Conservation (phyloP, 2,888 invertebrate genomes). For the Candidula unifasciata region DNA sequence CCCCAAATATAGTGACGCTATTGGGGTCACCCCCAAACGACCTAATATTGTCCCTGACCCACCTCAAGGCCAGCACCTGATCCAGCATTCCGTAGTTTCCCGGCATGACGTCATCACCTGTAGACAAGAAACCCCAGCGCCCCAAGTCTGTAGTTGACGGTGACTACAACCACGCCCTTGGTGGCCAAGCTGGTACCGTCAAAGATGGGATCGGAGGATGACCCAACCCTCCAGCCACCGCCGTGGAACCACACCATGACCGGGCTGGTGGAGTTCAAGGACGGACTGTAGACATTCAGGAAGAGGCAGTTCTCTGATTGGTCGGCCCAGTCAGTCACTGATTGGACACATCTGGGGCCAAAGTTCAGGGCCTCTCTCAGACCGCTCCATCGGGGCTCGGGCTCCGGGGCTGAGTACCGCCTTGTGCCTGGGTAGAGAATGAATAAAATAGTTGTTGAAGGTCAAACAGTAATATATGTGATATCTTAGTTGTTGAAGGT, state of each 20-base stretch:
- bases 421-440: neutral
- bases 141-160: conserved; percentile 31
- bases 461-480: neutral
- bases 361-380: neutral
- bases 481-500: too few relatives aligned
- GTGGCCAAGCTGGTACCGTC: conserved; percentile 9
- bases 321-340: neutral
- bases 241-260: conserved; percentile 42
- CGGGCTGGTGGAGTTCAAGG: neutral
- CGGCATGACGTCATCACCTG: conserved; percentile 43
- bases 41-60: conserved; percentile 34
- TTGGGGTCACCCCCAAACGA: conserved; percentile 14
- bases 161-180: conserved; percentile 29
- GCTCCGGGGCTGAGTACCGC: conserved; percentile 9
- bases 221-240: conserved; percentile 2
- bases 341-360: conserved; percentile 18
- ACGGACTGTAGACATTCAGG: conserved; percentile 26
- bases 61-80: conserved; percentile 31
- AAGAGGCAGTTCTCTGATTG: conserved; percentile 35
- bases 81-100: conserved; percentile 41
- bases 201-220: neutral
- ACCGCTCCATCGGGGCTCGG: conserved; percentile 8
- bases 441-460: neutral
- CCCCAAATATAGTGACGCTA: conserved; percentile 36
- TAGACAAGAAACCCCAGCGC: conserved; percentile 29